Base-by-base conservation (phyloP, 2,113 vertebrate genomes). In the Calyptommatus sinebrachiatus region DNA sequence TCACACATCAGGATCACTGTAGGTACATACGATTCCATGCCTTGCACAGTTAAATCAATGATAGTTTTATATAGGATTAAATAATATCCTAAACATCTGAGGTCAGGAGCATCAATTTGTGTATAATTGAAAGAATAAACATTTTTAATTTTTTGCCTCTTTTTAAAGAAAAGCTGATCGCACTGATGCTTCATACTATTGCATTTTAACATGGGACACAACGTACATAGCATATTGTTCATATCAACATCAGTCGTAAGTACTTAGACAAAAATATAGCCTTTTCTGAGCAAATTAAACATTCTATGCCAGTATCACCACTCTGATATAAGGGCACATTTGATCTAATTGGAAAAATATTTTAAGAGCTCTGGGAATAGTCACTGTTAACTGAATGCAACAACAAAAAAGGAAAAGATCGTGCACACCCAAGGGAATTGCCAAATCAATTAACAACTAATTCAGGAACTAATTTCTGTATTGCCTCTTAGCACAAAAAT, bases 361-460 rank as follows among this genome's bases (percentile, higher is more conserved):
- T 94, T 94, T 90, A 85, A 94, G 88, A 87, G 93, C 91, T 91
- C 90, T 91, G 94, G 93, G 93, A 95, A 94, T 87, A 94, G 93
- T 95, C 92, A 92, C 92, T 85, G 93, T 94, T 94, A 96, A 95
- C 93, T 94, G 94, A 95, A 94, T 86, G 87, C 92, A 93, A 93
- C 94, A 94, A 95, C 88, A 91, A 92, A 92, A 90, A 82, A 88
- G 93, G 86, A 92, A 93, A 92, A 89, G 91, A 94, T 93, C 93
- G 89, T 83, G 86, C 91, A 91, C 91, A 94, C 95, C 95, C 90
- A 75, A 89, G 96, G 96, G 96, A 94, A 96, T 95, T 94, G 96
- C 96, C 95, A 96, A 97, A 98, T 97, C 97, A 97, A 97, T 98
- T 97, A 98, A 94, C 96, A 91, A 96, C 96, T 96, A 95, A 96